phyloP scores from a whole-genome alignment of 2,797 vertebrate species.

The Corythornis leucogaster region DNA sequence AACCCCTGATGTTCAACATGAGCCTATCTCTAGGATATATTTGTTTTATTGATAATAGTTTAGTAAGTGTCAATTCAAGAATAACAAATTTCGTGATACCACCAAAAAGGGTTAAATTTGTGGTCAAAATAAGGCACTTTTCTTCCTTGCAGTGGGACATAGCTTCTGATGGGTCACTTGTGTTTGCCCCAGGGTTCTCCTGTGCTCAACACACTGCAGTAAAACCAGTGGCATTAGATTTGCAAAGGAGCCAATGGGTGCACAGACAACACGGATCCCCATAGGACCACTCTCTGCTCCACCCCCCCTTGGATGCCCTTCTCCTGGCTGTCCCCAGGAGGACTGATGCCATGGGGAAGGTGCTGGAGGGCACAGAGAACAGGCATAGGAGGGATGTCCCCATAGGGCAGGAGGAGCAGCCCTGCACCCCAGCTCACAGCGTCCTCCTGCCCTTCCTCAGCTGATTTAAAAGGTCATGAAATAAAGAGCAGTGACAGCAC shows the following conservation, averaged over 20 bases:
- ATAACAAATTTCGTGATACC: neutral
- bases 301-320: rapidly evolving
- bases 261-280: neutral
- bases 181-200: neutral
- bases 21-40: neutral
- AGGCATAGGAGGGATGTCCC: neutral
- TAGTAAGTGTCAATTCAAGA: neutral
- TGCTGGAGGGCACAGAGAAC: neutral
- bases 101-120: neutral
- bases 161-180: neutral
- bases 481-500: rapidly evolving
- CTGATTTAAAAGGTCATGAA: neutral
- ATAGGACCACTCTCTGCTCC: neutral
- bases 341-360: neutral
- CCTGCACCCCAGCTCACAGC: rapidly evolving
- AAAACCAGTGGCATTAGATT: neutral
- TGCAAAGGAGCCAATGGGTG: neutral
- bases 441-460: neutral
- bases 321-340: neutral
- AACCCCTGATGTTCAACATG: neutral
- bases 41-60: neutral
- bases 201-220: neutral
- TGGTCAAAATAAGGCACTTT: neutral
- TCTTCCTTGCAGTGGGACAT: neutral
- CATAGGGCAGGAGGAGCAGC: neutral